Conservation (phyloP, 2,113 vertebrate species). For the Perca fluviatilis region DNA sequence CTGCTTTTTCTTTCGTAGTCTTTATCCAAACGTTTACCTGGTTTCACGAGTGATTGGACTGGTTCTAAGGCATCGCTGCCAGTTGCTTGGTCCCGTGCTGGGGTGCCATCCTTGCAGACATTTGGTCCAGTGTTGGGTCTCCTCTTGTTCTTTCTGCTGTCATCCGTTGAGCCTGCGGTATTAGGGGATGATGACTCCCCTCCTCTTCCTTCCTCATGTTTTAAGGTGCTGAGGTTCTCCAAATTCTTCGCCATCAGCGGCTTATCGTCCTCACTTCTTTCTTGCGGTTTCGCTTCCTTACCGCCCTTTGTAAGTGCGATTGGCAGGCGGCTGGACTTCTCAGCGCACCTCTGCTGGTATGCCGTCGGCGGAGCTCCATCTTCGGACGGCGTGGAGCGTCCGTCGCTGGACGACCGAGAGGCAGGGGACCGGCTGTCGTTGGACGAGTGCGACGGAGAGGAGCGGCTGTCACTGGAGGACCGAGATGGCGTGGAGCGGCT, state of each 20-base stretch:
- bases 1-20: constrained; percentile 83
- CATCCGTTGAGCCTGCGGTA: constrained; percentile 80
- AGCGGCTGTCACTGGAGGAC: constrained; percentile 41
- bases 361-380: constrained; percentile 74
- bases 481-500: constrained; percentile 67
- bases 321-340: constrained; percentile 79
- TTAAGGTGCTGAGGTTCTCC: constrained; percentile 81
- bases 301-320: constrained; percentile 29
- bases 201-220: constrained; percentile 85
- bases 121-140: constrained; percentile 79
- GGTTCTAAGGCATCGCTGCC: constrained; percentile 80
- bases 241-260: constrained; percentile 12
- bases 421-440: constrained; percentile 61
- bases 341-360: constrained; percentile 82
- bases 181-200: constrained; percentile 83
- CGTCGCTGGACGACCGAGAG: constrained; percentile 79
- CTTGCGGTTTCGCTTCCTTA: constrained; percentile 66
- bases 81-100: constrained; percentile 85
- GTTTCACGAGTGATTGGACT: constrained; percentile 20
- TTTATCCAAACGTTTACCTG: constrained; percentile 86
- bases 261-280: constrained; percentile 72
- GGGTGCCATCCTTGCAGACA: constrained; percentile 86
- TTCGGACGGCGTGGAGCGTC: constrained; percentile 69
- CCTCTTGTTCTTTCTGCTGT: constrained; percentile 85
- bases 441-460: constrained; percentile 56